Conservation (phyloP, 1,140 invertebrate genomes). For the Hyposmocoma kahamanoa region DNA sequence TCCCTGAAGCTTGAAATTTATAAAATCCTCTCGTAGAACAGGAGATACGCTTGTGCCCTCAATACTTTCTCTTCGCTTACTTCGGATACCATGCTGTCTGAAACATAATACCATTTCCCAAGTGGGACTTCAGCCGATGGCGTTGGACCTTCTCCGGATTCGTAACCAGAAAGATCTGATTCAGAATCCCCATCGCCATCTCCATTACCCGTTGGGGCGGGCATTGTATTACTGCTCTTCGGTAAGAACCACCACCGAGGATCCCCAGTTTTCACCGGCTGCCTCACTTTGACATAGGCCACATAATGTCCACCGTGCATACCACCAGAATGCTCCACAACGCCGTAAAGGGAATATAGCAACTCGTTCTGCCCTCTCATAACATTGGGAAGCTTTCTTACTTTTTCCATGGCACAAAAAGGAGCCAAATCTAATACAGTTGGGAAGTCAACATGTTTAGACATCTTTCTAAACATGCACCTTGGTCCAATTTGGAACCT, state of each 20-base stretch:
- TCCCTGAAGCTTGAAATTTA: slow-evolving; percentile 56
- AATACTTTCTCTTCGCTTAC: slow-evolving; percentile 87
- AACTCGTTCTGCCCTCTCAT: slow-evolving; percentile 79
- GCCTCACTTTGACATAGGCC: slow-evolving; percentile 91
- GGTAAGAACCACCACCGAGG: slow-evolving; percentile 81
- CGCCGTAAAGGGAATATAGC: slow-evolving; percentile 93
- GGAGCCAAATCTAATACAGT: slow-evolving; percentile 90
- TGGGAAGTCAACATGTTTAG: slow-evolving; percentile 91
- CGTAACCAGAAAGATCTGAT: slow-evolving; percentile 62
- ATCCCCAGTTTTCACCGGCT: slow-evolving; percentile 74
- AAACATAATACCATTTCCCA: slow-evolving; percentile 94
- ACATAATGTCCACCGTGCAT: slow-evolving; percentile 96
- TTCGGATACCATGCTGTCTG: slow-evolving; percentile 89
- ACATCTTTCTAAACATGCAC: slow-evolving; percentile 83
- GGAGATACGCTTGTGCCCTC: slow-evolving; percentile 93
- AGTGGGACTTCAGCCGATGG: slow-evolving; percentile 74
- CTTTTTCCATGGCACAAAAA: slow-evolving; percentile 86
- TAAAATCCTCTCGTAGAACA: slow-evolving; percentile 95
- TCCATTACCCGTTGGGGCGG: slow-evolving; percentile 49
- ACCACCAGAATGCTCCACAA: slow-evolving; percentile 95
- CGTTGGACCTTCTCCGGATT: slow-evolving; percentile 47
- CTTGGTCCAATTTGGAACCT: slow-evolving; percentile 81
- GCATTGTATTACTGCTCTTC: slow-evolving; percentile 70
- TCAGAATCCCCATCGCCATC: slow-evolving; percentile 67
- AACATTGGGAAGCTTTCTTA: slow-evolving; percentile 79